Evolutionary conservation across 2,797 vertebrate genomes (phyloP), one percentile per base, ranked within the genome.

Genomic region (Taenioides sp.): DNA sequence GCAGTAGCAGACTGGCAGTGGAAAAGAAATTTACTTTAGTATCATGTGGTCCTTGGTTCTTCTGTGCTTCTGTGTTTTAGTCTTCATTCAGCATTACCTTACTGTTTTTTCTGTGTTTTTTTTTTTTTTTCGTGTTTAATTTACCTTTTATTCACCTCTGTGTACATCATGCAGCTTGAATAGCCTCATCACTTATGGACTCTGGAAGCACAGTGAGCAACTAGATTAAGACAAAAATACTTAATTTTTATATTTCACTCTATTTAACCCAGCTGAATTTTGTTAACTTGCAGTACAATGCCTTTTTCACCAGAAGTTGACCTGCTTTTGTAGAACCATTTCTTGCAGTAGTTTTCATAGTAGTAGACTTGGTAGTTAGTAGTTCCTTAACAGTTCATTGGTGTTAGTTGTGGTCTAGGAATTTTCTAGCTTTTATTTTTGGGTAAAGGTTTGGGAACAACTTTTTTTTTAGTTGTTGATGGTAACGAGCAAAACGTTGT

Each of bases 401-500:
- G 74, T 61, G 72, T 75, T 72, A 72, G 61, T 61, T 67, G 50
- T 23, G 64, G 63, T 72, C 58, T 79, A 40, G 79, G 11, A 17
- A 23, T 34, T 37, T 31, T 54, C 77, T 70, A 74, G 64, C 62
- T 76, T 77, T 76, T 49, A 31, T 59, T 57, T 23, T 54, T 23
- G 74, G 70, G 60, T 25, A 37, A 5, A 20, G 62, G 76, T 81
- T 77, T 73, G 69, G 60, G 65, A 57, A 47, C 34, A 60, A 11
- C 3, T 69, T 81, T 85, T 83, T 86, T 84, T 85, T 78, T 16
- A 77, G 75, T 80, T 76, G 73, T 78, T 80, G 60, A 67, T 72
- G 74, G 57, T 28, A 54, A 62, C 60, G 72, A 79, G 61, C 69
- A 65, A 9, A 73, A 72, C 54, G 7, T 59, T 74, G 74, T 81